Evolutionary conservation across 2,797 vertebrate species (phyloP), one percentile per base, ranked within the genome.

Genomic region (Discoglossus pictus): DNA sequence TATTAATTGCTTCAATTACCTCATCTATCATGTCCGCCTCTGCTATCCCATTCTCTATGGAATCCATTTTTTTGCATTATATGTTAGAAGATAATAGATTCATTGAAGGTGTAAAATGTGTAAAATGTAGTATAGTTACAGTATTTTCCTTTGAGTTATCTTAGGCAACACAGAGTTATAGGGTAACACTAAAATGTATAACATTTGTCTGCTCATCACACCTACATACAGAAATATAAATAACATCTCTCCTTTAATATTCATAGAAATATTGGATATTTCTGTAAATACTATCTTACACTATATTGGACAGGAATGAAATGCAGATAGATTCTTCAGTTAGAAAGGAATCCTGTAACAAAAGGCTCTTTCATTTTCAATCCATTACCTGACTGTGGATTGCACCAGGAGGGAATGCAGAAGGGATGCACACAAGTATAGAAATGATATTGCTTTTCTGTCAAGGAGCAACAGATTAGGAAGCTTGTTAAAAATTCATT

Each of bases 401-500:
- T 59, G 50, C 44, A 64, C 52, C 68, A 25, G n/a, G 43, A 43
- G 67, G 63, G 43, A 56, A 56, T 43, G 23, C 12, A 1, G n/a
- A 15, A 61, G 21, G 73, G 71, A 20, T 54, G 48, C 15, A 40
- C 50, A 58, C 36, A 55, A 61, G 77, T 55, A 51, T 67, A 63
- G 59, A 68, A 76, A 44, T 6, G n/a, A 75, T 76, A 63, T 79
- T 52, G 60, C 75, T 73, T 76, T 72, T 80, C 73, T 75, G 72
- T 83, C 79, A 76, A 79, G 79, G 76, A 79, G 68, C 54, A n/a
- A 67, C 63, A 74, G 76, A 83, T 85, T 83, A 81, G 79, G 81
- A 81, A 84, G 77, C 81, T 83, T 76, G 81, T 90, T 87, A 87
- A 85, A 82, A 87, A 87, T 89, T 84, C 85, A 84, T 86, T 77